Evolutionary conservation across 2,113 vertebrate genomes (phyloP), one percentile per base, ranked within the genome.

Genomic region (Elgaria multicarinata): DNA sequence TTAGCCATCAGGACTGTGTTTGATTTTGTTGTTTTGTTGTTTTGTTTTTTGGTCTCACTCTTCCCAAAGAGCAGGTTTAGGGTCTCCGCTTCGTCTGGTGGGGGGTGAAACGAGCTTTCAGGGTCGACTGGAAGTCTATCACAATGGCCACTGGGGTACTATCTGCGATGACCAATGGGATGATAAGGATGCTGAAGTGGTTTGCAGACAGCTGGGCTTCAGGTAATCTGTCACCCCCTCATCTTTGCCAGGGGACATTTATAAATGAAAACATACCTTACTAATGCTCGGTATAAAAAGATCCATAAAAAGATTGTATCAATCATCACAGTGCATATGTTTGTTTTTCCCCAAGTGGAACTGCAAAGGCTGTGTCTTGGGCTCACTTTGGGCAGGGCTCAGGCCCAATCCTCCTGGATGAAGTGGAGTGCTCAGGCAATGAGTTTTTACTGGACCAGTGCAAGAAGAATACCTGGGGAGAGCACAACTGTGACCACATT

Each of bases 401-500:
- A 16, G 98, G 98, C 26, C 97, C 98, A 66, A 98, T 99, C 94
- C 96, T 98, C 84, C 95, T 99, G 95, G 98, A 99, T 87, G 98
- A 98, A n/a, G 97, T 99, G 22, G 97, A 97, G 91, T 99, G 98
- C 95, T 96, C 98, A 1, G 98, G 98, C 71, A 98, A 98, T 42
- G 98, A 99, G 94, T 94, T 98, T 6, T 98, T 98, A 53, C 95
- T 99, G 94, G 98, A 98, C 71, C 97, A 98, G 93, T 99, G 98
- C 94, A 96, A 96, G 91, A 98, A 98, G 87, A 98, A 98, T 39
- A 96, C 98, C 94, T 99, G 98, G 98, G 98, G 98, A 93, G 97
- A 98, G 92, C 98, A 99, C 95, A 98, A 99, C 96, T 99, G 98
- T 93, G 98, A 98, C 94, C 98, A 99, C 96, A 98, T 98, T 96